Conservation (phyloP, 2,113 vertebrate species). For the Vidua macroura region DNA sequence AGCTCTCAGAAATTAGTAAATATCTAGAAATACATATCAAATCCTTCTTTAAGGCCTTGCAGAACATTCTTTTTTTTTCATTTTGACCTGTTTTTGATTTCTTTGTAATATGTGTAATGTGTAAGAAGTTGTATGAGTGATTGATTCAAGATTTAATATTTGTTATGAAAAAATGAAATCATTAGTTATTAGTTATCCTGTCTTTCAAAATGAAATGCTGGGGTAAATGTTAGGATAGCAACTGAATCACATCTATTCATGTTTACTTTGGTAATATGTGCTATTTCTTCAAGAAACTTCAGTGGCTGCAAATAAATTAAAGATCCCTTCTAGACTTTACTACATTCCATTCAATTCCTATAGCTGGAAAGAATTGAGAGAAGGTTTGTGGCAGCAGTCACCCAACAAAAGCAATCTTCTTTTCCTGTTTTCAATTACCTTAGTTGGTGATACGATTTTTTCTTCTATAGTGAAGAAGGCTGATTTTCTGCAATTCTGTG, state of each 20-base stretch:
- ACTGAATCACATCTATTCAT: background rate
- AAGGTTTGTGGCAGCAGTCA: background rate
- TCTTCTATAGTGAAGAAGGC: background rate
- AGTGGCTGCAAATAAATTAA: background rate
- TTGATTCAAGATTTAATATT: background rate
- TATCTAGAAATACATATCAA: background rate
- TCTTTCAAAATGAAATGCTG: slow-evolving; percentile 14
- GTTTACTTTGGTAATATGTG: background rate
- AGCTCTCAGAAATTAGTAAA: background rate
- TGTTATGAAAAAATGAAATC: background rate
- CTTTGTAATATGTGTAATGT: background rate
- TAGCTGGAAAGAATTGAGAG: background rate
- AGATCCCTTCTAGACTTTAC: background rate
- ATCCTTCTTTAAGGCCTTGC: background rate
- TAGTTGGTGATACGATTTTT: background rate
- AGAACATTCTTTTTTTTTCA: background rate
- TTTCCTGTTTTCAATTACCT: background rate
- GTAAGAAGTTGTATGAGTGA: background rate
- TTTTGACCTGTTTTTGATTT: background rate
- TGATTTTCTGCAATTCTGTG: background rate
- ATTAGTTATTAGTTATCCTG: background rate
- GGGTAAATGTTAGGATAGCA: background rate
- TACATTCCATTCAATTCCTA: background rate
- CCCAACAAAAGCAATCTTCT: background rate
- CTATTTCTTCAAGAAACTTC: background rate